These are phyloP conservation scores for Urechis unicinctus DNA, from an alignment of 2,888 invertebrate genomes.

Conservation along the genomic window DNA sequence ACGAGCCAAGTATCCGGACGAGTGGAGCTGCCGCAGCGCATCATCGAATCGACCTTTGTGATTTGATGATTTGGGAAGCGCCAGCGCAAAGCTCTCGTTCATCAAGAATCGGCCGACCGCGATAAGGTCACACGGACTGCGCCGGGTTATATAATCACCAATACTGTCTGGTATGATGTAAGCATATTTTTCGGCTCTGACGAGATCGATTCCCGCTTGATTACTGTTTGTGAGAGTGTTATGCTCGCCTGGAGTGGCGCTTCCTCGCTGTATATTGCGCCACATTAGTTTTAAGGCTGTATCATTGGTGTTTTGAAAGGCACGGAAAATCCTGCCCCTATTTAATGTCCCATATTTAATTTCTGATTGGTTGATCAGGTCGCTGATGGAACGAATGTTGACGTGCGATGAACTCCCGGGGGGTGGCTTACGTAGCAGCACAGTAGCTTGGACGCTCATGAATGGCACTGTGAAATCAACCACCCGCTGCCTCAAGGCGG, in stretches of 20 bases:
- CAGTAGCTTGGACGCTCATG: constrained; percentile 13
- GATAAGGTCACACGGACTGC: constrained; percentile 16
- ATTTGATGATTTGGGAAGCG: constrained; percentile 11
- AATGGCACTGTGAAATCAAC: constrained; percentile 15
- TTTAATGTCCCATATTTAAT: constrained; percentile 15
- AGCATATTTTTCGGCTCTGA: constrained; percentile 15
- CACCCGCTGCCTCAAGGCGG: constrained; percentile 7
- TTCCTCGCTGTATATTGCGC: constrained; percentile 11
- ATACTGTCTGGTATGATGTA: constrained; percentile 17
- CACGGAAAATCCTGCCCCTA: constrained; percentile 9
- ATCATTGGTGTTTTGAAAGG: constrained; percentile 14
- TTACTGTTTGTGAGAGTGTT: constrained; percentile 11
- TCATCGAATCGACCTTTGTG: constrained; percentile 8
- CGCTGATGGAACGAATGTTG: constrained; percentile 3
- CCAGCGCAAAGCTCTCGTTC: constrained; percentile 11
- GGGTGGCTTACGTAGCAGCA: constrained; percentile 9
- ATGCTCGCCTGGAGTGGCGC: too few relatives aligned
- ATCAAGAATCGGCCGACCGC: constrained; percentile 16
- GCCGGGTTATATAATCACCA: constrained; percentile 13
- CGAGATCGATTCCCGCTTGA: constrained; percentile 16
- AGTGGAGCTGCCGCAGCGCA: constrained; percentile 5
- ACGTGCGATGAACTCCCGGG: neutral
- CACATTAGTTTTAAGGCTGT: constrained; percentile 8
- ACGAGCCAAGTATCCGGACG: constrained; percentile 5
- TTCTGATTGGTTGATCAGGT: constrained; percentile 15